Conservation (phyloP, 2,797 vertebrate species). For the Serranus cabrilla region DNA sequence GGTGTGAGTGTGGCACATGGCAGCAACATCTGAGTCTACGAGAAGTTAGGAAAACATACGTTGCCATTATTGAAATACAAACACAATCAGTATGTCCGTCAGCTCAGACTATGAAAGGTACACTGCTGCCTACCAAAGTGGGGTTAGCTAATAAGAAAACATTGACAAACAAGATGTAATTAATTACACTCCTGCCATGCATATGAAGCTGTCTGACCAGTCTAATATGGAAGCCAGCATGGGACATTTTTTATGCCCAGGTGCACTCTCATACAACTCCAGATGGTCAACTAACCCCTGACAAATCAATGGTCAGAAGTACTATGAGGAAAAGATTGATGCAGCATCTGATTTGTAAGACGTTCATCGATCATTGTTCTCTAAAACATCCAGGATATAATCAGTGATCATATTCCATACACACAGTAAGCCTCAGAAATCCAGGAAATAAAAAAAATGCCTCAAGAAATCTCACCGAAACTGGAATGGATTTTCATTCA, state of each 20-base stretch:
- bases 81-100: background rate
- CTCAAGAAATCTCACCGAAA: too few species aligned
- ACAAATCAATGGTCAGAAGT: too few species aligned
- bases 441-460: too few species aligned
- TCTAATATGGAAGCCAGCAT: constrained; percentile 22
- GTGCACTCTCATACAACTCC: background rate
- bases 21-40: constrained; percentile 72
- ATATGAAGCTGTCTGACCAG: background rate
- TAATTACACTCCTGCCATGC: constrained; percentile 16
- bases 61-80: background rate
- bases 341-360: background rate
- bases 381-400: background rate
- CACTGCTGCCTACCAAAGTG: background rate
- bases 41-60: constrained; percentile 19
- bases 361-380: background rate
- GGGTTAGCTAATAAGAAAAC: background rate
- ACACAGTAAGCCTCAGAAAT: too few species aligned
- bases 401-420: background rate
- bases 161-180: background rate
- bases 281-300: constrained; percentile 1
- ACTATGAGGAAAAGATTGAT: background rate
- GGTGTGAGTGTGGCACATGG: constrained; percentile 74
- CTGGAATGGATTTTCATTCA: too few species aligned
- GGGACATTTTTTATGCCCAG: constrained; percentile 9
- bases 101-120: background rate